phyloP scores from a whole-genome alignment of 1,140 invertebrate genomes.

The Diorhabda carinulata region DNA sequence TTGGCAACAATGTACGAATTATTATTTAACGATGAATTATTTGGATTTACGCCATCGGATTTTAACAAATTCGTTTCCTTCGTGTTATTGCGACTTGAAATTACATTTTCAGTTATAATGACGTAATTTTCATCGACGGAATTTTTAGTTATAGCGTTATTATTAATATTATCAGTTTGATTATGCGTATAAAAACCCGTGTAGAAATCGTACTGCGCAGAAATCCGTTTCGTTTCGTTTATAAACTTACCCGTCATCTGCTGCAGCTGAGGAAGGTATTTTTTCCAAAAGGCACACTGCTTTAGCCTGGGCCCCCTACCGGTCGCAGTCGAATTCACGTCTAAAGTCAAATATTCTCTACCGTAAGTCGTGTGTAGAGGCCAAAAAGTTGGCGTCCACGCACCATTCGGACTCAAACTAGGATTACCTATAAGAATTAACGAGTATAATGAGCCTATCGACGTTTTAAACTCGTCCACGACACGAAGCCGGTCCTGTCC shows the following conservation, averaged over 20 bases:
- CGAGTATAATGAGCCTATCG: background rate
- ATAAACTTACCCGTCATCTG: conserved; percentile 64
- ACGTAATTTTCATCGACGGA: too few species aligned
- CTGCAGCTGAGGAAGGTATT: conserved; percentile 86
- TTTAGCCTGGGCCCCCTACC: conserved; percentile 82
- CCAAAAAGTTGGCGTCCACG: conserved; percentile 71
- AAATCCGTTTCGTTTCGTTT: background rate
- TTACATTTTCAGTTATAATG: too few species aligned
- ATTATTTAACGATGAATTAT: too few species aligned
- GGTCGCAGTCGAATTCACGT: conserved; percentile 72
- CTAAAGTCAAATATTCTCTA: conserved; percentile 81
- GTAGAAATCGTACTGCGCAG: background rate
- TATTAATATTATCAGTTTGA: background rate
- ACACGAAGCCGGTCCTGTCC: too few species aligned
- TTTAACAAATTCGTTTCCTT: too few species aligned
- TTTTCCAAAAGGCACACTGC: conserved; percentile 95
- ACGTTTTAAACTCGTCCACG: too few species aligned
- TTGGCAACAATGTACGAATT: too few species aligned
- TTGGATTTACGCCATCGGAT: too few species aligned
- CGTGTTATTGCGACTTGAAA: too few species aligned
- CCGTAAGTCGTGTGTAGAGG: conserved; percentile 78
- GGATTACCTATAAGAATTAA: conserved; percentile 51
- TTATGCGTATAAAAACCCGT: background rate
- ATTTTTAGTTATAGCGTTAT: background rate
- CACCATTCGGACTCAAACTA: conserved; percentile 61